Conservation (phyloP, 53 echinoderm and acorn worm species). For the Echinometra lucunter region DNA sequence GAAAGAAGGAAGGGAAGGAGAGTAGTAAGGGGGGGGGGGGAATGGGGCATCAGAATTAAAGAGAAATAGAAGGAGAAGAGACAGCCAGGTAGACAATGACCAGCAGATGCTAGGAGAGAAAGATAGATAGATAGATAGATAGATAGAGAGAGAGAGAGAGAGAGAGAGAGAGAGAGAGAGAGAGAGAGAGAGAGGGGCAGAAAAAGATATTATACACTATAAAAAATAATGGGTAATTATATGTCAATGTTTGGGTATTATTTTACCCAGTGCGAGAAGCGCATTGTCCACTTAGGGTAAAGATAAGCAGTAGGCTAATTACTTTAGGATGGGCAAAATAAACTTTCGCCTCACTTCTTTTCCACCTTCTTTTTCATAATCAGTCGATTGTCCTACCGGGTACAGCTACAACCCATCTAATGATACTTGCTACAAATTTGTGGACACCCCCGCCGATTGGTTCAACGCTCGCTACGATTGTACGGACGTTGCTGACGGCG, state of each 20-base stretch:
- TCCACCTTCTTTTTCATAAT: no score
- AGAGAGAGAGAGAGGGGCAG: not conserved
- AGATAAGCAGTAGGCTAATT: no score
- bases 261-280: no score
- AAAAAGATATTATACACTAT: not conserved
- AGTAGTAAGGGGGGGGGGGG: no score
- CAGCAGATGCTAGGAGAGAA: not conserved
- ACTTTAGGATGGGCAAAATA: no score
- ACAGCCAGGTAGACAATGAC: not conserved
- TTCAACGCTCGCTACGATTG: conserved; percentile 83
- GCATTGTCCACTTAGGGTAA: no score
- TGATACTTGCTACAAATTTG: conserved; percentile 91
- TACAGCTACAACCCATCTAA: conserved; percentile 77
- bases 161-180: not conserved
- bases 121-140: not conserved
- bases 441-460: conserved; percentile 72
- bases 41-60: not conserved
- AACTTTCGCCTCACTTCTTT: no score
- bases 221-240: no score
- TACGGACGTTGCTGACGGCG: conserved; percentile 73
- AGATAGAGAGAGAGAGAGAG: not conserved
- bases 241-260: no score
- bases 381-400: conserved; percentile 85
- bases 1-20: no score
- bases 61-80: no score